phyloP scores from a whole-genome alignment of 2,888 invertebrate genomes.

The Andrena haemorrhoa region DNA sequence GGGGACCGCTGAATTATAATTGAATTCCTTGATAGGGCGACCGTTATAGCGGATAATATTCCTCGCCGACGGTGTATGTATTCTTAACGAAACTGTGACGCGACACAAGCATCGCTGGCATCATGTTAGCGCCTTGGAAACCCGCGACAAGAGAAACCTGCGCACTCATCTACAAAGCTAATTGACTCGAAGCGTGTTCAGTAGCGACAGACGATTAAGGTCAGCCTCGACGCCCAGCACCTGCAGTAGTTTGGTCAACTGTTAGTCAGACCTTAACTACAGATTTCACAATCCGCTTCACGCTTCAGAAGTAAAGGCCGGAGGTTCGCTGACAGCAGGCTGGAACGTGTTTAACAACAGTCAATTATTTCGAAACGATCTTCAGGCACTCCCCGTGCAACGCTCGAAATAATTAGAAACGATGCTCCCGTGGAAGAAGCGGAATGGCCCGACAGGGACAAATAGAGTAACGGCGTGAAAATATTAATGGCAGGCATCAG shows the following conservation, averaged over 20 bases:
- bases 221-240: neutral
- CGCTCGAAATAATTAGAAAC: no score
- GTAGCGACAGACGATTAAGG: conserved; percentile 1
- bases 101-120: no score
- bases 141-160: neutral
- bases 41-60: conserved; percentile 40
- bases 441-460: conserved; percentile 11
- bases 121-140: conserved; percentile 1
- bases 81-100: neutral
- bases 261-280: conserved; percentile 4
- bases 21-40: conserved; percentile 57
- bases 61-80: conserved; percentile 1
- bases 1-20: conserved; percentile 79
- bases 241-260: conserved; percentile 1
- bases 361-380: neutral
- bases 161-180: neutral
- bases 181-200: neutral
- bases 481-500: conserved; percentile 28
- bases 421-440: neutral
- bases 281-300: neutral
- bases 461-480: conserved; percentile 8
- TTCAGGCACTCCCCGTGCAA: no score
- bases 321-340: neutral
- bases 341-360: neutral
- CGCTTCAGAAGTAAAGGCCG: neutral